Percentiles rank a stretch among this genome's conserved stretches.
These are phyloP conservation scores for Brenthis daphne DNA, from an alignment of 2,888 invertebrate genomes.

Conservation along the genomic window DNA sequence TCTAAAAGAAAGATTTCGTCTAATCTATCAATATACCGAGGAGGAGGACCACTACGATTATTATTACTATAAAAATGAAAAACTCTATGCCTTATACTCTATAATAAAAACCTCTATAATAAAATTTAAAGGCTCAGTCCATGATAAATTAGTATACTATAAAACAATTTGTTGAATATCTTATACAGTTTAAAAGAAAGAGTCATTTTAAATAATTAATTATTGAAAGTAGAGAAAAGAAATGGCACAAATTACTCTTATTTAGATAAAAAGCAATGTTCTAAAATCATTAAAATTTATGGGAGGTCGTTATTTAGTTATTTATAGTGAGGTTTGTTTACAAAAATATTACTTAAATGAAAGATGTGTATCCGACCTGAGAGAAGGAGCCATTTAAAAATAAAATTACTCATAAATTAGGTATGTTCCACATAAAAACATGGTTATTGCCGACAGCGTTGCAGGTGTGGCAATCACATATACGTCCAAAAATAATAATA, in stretches of 20 bases:
- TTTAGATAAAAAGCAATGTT: not conserved
- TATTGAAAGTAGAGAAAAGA: not conserved
- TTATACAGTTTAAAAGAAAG: not conserved
- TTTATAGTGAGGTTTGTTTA: constrained; percentile 6
- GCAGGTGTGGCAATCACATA: constrained; percentile 32
- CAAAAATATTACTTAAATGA: constrained; percentile 15
- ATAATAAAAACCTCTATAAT: too few relatives aligned
- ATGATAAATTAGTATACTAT: too few relatives aligned
- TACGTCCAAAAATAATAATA: constrained; percentile 19
- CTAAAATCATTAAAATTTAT: constrained; percentile 4
- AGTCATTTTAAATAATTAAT: not conserved
- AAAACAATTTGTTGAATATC: too few relatives aligned
- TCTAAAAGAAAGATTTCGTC: too few relatives aligned
- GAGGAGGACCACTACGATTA: too few relatives aligned
- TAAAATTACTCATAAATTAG: constrained; percentile 32
- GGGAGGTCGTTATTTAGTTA: constrained; percentile 12
- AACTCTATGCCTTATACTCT: too few relatives aligned
- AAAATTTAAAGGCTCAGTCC: too few relatives aligned
- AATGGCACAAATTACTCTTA: not conserved
- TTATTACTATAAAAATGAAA: too few relatives aligned
- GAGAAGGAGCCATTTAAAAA: constrained; percentile 23
- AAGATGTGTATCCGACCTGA: constrained; percentile 8
- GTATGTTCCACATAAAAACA: constrained; percentile 28
- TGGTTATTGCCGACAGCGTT: constrained; percentile 28
- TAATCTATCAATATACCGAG: too few relatives aligned